These are phyloP conservation scores for Eledone cirrhosa DNA, from an alignment of 2,888 invertebrate species.

Conservation along the genomic window DNA sequence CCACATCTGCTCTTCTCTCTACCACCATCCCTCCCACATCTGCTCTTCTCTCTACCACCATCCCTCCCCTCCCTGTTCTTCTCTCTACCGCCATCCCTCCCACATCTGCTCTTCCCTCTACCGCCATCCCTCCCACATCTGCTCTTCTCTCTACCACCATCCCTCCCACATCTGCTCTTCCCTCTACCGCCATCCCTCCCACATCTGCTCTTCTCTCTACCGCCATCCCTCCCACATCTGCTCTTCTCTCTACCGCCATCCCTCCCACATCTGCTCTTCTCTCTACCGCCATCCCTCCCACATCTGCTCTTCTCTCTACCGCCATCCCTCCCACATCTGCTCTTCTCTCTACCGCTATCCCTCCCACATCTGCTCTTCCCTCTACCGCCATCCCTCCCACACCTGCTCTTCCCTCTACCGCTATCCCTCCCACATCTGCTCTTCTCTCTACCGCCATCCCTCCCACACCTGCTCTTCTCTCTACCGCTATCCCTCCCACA, in stretches of 20 bases:
- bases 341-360: background rate
- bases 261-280: background rate
- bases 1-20: background rate
- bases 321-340: background rate
- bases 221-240: background rate
- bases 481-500: background rate
- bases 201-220: no score
- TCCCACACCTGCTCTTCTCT: background rate
- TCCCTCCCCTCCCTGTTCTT: conserved; percentile 7
- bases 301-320: no score
- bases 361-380: background rate
- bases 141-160: background rate
- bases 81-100: background rate
- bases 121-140: background rate
- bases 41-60: background rate
- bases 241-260: background rate
- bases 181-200: background rate
- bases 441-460: background rate
- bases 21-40: background rate
- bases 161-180: background rate
- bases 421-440: background rate
- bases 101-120: no score
- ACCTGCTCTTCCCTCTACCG: no score
- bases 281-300: background rate
- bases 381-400: background rate